Evolutionary conservation across 2,888 invertebrate genomes (phyloP), one percentile per base, ranked within the genome.

Genomic region (Lasioglossum figueresi): DNA sequence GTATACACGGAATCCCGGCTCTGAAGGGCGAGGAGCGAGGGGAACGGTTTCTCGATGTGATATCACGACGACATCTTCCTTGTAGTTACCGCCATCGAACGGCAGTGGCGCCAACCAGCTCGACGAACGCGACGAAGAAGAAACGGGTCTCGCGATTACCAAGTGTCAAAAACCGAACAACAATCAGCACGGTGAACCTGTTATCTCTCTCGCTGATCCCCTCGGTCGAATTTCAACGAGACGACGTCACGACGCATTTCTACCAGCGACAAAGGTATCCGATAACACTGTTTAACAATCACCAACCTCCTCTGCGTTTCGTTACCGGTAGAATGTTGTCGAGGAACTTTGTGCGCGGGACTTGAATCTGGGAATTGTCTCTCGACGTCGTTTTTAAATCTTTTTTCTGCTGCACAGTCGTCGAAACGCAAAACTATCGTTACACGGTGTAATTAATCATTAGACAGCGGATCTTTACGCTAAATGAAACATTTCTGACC

Each of bases 31-130:
- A 71, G 66, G 12, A 56, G 78, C 63, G 72, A 43, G 73, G 81
- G 66, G 43, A 19, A 31, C 12, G 4, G 56, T 56, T 4, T 56
- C n/a, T 12, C n/a, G 23, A 1, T 56, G 45, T 72, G 83, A 87
- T 86, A 83, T 87, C 85, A 80, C 63, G 12, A 1, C 27, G 63
- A 23, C 34, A 31, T 82, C 52, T 82, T 68, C 74, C 56, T 56
- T 71, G 78, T 45, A 74, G 48, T 43, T 59, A 79, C 74, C 74
- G 85, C 86, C 85, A 85, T 86, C 82, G 34, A 34, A 72, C 82
- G 85, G 83, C 45, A n/a, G 12, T 76, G 66, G 76, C 43, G 79
- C 76, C 59, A 85, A 85, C 70, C 56, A 75, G 3, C 63, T 63
- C 63, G 31, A 63, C 56, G n/a, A n/a, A 56, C n/a, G 59, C 59